A percentile compares a stretch with the other conserved stretches of the same genome.
These are phyloP conservation scores for Gymnosoma rotundatum DNA, from an alignment of 2,888 invertebrate species.

Conservation along the genomic window DNA sequence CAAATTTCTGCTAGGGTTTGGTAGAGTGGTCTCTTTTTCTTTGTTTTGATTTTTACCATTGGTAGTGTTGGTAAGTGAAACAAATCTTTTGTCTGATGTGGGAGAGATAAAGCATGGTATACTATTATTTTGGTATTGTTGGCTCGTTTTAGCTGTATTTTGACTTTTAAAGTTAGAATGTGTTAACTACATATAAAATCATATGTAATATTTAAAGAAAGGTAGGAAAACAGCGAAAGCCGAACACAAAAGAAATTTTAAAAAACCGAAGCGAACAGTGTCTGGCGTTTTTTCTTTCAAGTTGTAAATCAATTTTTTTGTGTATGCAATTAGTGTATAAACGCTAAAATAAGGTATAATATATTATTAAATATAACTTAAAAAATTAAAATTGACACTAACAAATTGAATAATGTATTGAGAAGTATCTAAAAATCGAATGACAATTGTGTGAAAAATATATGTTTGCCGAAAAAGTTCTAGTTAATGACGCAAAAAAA, in stretches of 20 bases:
- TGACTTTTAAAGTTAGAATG: constrained; percentile 65
- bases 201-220: constrained; percentile 22
- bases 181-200: background rate
- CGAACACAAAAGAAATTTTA: constrained; percentile 75
- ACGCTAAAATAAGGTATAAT: constrained; percentile 76
- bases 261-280: constrained; percentile 77
- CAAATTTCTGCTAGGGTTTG: background rate
- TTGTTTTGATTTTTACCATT: constrained; percentile 27
- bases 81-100: background rate
- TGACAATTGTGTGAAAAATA: constrained; percentile 28
- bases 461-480: constrained; percentile 8
- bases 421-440: constrained; percentile 10
- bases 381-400: constrained; percentile 3
- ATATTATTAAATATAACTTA: constrained; percentile 28
- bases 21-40: constrained; percentile 46
- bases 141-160: constrained; percentile 11
- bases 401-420: background rate
- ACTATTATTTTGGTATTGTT: background rate
- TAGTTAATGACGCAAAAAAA: constrained; percentile 32
- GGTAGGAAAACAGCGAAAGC: constrained; percentile 72
- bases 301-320: constrained; percentile 81
- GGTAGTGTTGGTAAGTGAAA: constrained; percentile 44
- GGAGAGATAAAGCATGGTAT: constrained; percentile 11
- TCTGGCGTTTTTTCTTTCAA: constrained; percentile 61
- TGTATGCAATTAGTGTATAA: constrained; percentile 79